Evolutionary conservation across 2,888 invertebrate species (phyloP).

Genomic region (Eudasyphora cyanicolor): DNA sequence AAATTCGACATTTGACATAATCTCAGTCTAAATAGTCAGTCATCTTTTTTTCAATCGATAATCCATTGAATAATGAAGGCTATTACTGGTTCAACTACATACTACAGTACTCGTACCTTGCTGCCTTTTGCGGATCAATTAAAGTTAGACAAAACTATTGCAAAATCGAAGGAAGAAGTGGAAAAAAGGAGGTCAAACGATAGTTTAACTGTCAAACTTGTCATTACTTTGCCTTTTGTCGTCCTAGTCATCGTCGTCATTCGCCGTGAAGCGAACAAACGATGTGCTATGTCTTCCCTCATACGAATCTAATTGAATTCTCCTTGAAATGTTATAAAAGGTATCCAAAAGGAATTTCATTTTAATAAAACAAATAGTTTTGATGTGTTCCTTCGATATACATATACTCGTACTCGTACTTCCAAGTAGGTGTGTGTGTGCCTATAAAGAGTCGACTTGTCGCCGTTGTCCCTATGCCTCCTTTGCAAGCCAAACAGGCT

Average conservation of each 20-base stretch:
- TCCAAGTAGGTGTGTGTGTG: too few species aligned
- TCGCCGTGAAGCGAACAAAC: not conserved
- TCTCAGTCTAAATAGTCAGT: too few species aligned
- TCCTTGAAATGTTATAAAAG: not conserved
- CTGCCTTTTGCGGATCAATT: not conserved
- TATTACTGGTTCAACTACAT: not conserved
- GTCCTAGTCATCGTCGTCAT: not conserved
- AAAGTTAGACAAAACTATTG: not conserved
- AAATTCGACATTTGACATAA: too few species aligned
- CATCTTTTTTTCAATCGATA: slow-evolving; percentile 20
- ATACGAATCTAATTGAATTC: slow-evolving; percentile 22
- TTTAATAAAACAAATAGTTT: slow-evolving; percentile 34
- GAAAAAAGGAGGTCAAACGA: slow-evolving; percentile 25
- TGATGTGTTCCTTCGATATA: not conserved
- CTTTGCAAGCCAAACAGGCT: not conserved
- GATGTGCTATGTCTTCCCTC: not conserved
- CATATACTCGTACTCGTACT: not conserved
- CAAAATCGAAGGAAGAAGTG: not conserved
- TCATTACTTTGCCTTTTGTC: slow-evolving; percentile 10
- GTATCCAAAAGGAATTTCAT: slow-evolving; percentile 1
- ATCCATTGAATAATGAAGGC: slow-evolving; percentile 10
- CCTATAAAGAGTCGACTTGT: too few species aligned
- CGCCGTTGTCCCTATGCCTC: too few species aligned
- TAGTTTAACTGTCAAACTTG: slow-evolving; percentile 23
- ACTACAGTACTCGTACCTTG: not conserved